These are phyloP conservation scores for Physocephala rufipes DNA, from an alignment of 2,888 invertebrate genomes.

Conservation along the genomic window DNA sequence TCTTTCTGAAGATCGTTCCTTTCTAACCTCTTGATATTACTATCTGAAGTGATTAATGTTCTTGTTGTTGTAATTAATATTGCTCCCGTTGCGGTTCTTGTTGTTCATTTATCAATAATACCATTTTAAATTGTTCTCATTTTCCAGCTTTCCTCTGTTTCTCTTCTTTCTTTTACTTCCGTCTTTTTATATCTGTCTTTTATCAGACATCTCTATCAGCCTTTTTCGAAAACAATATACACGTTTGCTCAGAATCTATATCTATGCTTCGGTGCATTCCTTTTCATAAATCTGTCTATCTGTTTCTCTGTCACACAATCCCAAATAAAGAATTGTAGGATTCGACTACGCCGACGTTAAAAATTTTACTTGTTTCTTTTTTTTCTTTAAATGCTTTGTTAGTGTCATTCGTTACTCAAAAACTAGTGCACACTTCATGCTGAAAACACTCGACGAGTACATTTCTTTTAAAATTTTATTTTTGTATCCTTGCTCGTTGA, in stretches of 20 bases:
- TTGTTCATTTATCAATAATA: background rate
- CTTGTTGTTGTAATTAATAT: background rate
- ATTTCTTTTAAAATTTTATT: too few species aligned
- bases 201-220: too few species aligned
- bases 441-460: background rate
- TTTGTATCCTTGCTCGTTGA: background rate
- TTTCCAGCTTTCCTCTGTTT: background rate
- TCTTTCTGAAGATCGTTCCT: too few species aligned
- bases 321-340: too few species aligned
- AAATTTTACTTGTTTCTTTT: background rate
- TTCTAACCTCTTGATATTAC: too few species aligned
- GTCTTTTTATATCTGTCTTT: too few species aligned
- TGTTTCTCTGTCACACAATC: too few species aligned
- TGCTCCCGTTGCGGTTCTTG: background rate
- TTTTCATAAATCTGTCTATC: too few species aligned
- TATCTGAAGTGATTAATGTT: background rate
- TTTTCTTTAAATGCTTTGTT: slow-evolving; percentile 3
- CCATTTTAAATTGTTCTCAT: background rate
- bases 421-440: slow-evolving; percentile 20
- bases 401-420: slow-evolving; percentile 6
- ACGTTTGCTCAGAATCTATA: too few species aligned
- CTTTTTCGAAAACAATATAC: too few species aligned
- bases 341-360: background rate
- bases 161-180: too few species aligned
- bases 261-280: too few species aligned